Evolutionary conservation across 2,888 invertebrate genomes (phyloP), one percentile per base, ranked within the genome.

Genomic region (Dastarcus helophoroides): DNA sequence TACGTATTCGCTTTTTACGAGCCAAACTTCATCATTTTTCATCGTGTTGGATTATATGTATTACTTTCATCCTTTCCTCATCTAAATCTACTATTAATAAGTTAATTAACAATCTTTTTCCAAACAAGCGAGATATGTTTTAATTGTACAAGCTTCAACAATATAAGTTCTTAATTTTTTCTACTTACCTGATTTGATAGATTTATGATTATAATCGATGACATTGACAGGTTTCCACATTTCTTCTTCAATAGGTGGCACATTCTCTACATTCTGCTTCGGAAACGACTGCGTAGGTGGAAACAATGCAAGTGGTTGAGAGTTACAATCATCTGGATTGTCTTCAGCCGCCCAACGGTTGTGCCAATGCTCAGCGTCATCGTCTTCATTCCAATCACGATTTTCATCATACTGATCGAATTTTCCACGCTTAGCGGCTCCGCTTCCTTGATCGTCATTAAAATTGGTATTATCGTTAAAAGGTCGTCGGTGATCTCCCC

Each of bases 151-250:
- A n/a, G n/a, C n/a, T n/a, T n/a, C n/a, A n/a, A n/a, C n/a, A n/a
- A n/a, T n/a, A n/a, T n/a, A n/a, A n/a, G n/a, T n/a, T n/a, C n/a
- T n/a, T n/a, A n/a, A n/a, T n/a, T n/a, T n/a, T n/a, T n/a, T n/a
- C 6, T 25, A 50, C 51, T 66, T 67, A 72, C 73, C 42, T 42
- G 43, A 31, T 41, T 51, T 54, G 23, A 68, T 54, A 37, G 72
- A 63, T 54, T 71, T 75, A 56, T 79, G 79, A 42, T 76, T 73
- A 63, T 80, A 80, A 60, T 80, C 79, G 45, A 78, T 71, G 40
- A 79, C 71, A 48, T 72, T 66, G 22, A 70, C 65, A 39, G 79
- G 69, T 29, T 67, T 65, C 52, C 64, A 65, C 46, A 73, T 57
- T 36, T 66, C 66, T 40, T 68, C 68, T 35, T 67, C 62, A 29